Base-by-base conservation (phyloP, 2,888 invertebrate species). In the Cosmia trapezina region DNA sequence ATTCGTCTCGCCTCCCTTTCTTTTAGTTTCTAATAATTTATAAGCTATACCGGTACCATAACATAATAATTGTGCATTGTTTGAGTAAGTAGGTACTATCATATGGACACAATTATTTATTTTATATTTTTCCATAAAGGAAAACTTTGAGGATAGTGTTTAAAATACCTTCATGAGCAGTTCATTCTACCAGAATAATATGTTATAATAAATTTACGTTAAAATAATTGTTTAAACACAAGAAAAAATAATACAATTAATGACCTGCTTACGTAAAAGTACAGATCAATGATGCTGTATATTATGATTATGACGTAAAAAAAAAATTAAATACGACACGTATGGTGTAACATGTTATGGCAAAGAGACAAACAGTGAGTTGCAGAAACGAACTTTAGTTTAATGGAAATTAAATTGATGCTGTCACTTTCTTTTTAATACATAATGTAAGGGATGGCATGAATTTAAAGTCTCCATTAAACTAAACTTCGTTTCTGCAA, bases 141-240 rank as follows among this genome's bases (percentile, higher is more conserved):
- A 47, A n/a, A 22, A 41, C 12, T 43, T 54, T 19, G 17, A 60
- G 66, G 75, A 59, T 33, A 74, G 41, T 33, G n/a, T 11, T 49
- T 45, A 28, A 70, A 51, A 47, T 72, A 73, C 43, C 2, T 14
- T 9, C 9, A n/a, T n/a, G 14, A 9, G 5, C n/a, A 9, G 9
- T 11, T 33, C 17, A 33, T 33, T 17, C 33, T 19, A 33, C 19
- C 33, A 37, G 1, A n/a, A 59, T 56, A 33, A 33, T 37, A 37
- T 22, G 12, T 22, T 53, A 22, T 22, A 12, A 53, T 53, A 22
- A 37, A 37, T 61, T 22, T 22, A 33, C 5, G 14, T 14, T 4
- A 8, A 28, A 8, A 14, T 4, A 8, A 0, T 6, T 19, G 7
- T 14, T 19, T 3, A 62, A 14, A 6, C 33, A 49, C n/a, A n/a